phyloP scores from a whole-genome alignment of 1,140 invertebrate genomes.

The Drosophila obscura region DNA sequence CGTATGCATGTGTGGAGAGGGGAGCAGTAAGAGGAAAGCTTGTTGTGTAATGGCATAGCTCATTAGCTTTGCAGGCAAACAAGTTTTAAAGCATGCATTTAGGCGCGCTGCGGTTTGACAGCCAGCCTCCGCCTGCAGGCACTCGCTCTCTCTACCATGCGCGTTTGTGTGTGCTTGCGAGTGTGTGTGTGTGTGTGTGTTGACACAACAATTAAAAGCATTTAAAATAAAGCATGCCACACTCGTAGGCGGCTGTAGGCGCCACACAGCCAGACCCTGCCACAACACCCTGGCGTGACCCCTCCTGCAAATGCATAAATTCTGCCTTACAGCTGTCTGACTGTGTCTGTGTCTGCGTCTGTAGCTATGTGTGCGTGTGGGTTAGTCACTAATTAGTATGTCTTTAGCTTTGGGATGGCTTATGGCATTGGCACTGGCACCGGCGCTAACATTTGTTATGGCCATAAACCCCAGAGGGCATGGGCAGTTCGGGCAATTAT shows the following conservation, averaged over 20 bases:
- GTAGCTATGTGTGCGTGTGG: constrained; percentile 24
- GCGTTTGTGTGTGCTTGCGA: background rate
- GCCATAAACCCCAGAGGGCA: constrained; percentile 36
- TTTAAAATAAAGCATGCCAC: constrained; percentile 78
- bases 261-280: constrained; percentile 20
- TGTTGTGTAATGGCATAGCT: constrained; percentile 81
- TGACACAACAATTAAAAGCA: constrained; percentile 82
- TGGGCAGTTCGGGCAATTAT: constrained; percentile 1
- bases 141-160: constrained; percentile 12
- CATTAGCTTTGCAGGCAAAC: constrained; percentile 79
- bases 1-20: constrained; percentile 3
- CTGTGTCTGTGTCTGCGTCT: constrained; percentile 16
- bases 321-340: constrained; percentile 40
- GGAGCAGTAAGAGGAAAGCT: constrained; percentile 2
- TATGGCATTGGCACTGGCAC: constrained; percentile 52
- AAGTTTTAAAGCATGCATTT: constrained; percentile 81
- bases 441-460: constrained; percentile 53
- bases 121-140: constrained; percentile 59
- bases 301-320: constrained; percentile 74
- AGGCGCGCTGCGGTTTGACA: constrained; percentile 78
- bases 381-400: constrained; percentile 76
- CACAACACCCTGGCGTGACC: constrained; percentile 13
- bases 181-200: constrained; percentile 48
- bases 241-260: constrained; percentile 55
- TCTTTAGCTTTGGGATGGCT: constrained; percentile 72